Base-by-base conservation (phyloP, 2,113 vertebrate genomes). In the Aphelocoma coerulescens region DNA sequence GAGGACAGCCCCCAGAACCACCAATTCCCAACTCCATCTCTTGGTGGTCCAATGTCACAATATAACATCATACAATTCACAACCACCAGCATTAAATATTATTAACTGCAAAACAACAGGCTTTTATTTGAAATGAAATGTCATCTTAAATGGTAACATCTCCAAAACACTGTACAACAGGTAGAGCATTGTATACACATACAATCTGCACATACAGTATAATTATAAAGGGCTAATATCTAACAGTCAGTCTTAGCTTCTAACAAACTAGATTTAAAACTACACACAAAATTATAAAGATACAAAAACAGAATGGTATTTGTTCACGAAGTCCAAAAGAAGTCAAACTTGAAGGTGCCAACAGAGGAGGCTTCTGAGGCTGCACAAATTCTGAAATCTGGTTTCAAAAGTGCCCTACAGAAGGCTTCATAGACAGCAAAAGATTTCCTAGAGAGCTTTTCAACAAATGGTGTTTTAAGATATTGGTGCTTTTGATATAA, bases 111-210 rank as follows among this genome's bases (percentile, higher is more conserved):
- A 95, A 97, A 95, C 69, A 98, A 97, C 13, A 96, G 65, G 55
- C 72, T 97, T 98, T 98, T 98, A 98, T 98, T 98, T 95, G 94
- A 96, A 97, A 93, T 83, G 63, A 97, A 96, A 80, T 55, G 90
- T 85, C 97, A 98, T 97, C 91, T 97, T 97, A 96, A 97, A 97
- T 51, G n/a, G 58, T 79, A 98, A 97, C 97, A 98, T 97, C 95
- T 97, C 97, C 96, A 95, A 97, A 96, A 94, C 94, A 98, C 96
- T 85, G 93, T 98, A 98, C 97, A 98, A 94, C 81, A 98, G 87
- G 87, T 94, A 93, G 62, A 97, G 84, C 91, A 98, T 95, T 33
- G 41, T 83, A 96, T 67, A 74, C 96, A 97, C 89, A 97, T 97
- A 97, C 97, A 98, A 46, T 95, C 94, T 95, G 93, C 85, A 97